These are phyloP conservation scores for Venustaconcha ellipsiformis DNA, from an alignment of 1,140 invertebrate genomes.

Conservation along the genomic window DNA sequence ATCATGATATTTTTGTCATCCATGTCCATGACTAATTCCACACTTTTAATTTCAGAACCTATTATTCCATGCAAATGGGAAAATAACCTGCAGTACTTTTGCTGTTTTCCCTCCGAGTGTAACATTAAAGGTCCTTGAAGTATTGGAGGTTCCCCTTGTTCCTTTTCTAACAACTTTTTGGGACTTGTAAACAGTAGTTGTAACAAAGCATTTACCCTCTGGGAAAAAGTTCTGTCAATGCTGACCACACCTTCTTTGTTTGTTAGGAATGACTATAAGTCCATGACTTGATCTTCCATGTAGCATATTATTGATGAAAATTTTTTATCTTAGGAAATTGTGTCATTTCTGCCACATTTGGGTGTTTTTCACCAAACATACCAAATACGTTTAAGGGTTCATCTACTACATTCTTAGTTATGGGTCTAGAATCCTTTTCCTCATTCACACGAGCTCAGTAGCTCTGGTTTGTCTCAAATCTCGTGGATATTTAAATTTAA, in stretches of 20 bases:
- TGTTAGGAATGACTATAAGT: conserved; percentile 1
- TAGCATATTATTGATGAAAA: conserved; percentile 9
- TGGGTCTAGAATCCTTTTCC: not conserved
- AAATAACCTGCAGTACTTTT: conserved; percentile 24
- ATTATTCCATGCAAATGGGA: conserved; percentile 2
- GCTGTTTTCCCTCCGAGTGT: conserved; percentile 22
- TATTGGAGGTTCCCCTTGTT: conserved; percentile 11
- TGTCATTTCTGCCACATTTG: conserved; percentile 12
- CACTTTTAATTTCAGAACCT: not conserved
- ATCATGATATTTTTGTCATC: conserved; percentile 30
- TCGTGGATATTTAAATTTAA: not conserved
- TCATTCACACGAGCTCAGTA: conserved; percentile 7
- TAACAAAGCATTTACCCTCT: conserved; percentile 22
- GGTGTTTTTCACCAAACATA: conserved; percentile 1
- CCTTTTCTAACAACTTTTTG: conserved; percentile 15
- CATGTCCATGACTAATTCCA: conserved; percentile 3
- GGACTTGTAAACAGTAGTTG: conserved; percentile 19
- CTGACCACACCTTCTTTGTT: conserved; percentile 1
- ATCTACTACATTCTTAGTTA: conserved; percentile 11
- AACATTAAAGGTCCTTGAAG: conserved; percentile 25
- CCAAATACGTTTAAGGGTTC: conserved; percentile 8
- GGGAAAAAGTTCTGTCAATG: conserved; percentile 19
- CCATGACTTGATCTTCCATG: conserved; percentile 1
- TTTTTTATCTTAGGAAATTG: not conserved
- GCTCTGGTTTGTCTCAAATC: conserved; percentile 4